phyloP scores from a whole-genome alignment of 2,797 vertebrate species.

The Zonotrichia albicollis region DNA sequence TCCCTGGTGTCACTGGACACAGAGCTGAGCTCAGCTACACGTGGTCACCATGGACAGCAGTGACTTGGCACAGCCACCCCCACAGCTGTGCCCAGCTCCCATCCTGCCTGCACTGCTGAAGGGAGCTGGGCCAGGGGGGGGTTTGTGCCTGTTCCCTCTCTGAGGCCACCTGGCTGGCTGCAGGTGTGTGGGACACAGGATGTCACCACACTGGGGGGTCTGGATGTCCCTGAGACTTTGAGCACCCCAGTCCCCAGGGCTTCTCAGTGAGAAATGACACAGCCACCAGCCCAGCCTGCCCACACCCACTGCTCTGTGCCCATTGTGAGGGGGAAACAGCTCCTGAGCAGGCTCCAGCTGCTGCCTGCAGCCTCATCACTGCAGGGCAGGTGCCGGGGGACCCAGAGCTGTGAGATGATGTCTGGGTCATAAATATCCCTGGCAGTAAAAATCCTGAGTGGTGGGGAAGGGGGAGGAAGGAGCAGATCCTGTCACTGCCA shows the following conservation, averaged over 20 bases:
- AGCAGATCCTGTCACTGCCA: background rate
- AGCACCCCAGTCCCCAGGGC: background rate
- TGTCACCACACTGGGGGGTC: background rate
- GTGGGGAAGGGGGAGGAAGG: background rate
- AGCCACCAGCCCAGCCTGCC: background rate
- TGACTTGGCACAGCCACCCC: background rate
- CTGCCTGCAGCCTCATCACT: background rate
- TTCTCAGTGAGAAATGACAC: background rate
- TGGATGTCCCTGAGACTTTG: background rate
- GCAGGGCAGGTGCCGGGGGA: accelerated
- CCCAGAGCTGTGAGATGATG: background rate
- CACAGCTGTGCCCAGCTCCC: background rate
- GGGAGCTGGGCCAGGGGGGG: background rate
- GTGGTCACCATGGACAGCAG: background rate
- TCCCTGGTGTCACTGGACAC: background rate
- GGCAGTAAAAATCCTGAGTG: background rate
- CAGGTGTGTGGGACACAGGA: background rate
- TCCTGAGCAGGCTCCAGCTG: background rate
- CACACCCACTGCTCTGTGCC: background rate
- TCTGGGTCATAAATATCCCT: background rate
- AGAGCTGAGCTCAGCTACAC: background rate
- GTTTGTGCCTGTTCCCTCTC: background rate
- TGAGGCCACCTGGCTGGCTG: background rate
- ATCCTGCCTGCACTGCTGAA: background rate
- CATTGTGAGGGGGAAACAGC: background rate